Evolutionary conservation across 2,797 vertebrate genomes (phyloP), one percentile per base, ranked within the genome.

Genomic region (Hippopotamyrus pictus): DNA sequence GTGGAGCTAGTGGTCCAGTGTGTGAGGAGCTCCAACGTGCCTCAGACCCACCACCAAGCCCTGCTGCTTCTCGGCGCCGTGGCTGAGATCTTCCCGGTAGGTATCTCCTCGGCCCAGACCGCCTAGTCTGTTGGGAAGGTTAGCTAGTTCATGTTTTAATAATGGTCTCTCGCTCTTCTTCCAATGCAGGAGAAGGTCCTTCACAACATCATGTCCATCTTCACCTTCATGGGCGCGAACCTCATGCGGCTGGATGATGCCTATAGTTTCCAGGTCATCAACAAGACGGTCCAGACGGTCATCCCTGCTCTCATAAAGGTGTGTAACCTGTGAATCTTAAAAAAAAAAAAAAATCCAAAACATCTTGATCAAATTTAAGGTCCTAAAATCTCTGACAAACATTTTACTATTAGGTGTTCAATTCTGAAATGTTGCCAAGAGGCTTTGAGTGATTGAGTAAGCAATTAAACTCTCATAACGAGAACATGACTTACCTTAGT

Each of bases 161-260:
- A 44, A 46, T 46, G 76, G 25, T 14, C 65, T 73, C 29, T 5
- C 65, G 5, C 11, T 14, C 29, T 73, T 73, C 65, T 53, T 54
- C 89, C 86, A 62, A 94, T 94, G n/a, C 94, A 99, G 98, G 98
- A 98, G 90, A 99, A 99, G 91, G 98, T 99, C 88, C 96, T 99
- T 5, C 98, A 98, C 94, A 99, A 99, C 91, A 98, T 99, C 92
- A 99, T 99, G 98, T 97, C 98, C 88, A 99, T 99, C 94, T 99
- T 99, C 92, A 99, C 98, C 25, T 99, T 99, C 94, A 99, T 99
- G 98, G 98, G 98, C 1, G 97, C 98, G 65, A 98, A 95, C 91
- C 94, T 99, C 91, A 95, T 99, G 96, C 96, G 98, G 0, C 95
- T 99, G 91, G 98, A 99, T 90, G 97, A 99, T 91, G 92, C 95